A percentile compares a stretch with the other conserved stretches of the same genome.
Conservation (phyloP, 2,888 invertebrate species). For the Drosophila vallismaia region DNA sequence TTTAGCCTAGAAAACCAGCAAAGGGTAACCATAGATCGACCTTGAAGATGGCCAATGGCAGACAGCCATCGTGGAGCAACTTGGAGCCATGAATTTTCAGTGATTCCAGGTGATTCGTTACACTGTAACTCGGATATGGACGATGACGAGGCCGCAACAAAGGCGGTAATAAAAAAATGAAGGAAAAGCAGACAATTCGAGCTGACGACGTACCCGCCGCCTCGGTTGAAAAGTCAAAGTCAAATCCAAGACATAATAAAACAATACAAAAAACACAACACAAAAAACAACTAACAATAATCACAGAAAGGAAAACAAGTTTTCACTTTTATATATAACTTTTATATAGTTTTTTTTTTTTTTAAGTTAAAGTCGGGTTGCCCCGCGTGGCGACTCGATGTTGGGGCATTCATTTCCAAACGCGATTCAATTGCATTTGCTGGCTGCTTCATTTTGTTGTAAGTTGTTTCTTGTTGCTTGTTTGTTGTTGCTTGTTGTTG, state of each 20-base stretch:
- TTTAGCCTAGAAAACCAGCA: constrained; percentile 28
- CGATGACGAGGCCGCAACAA: constrained; percentile 24
- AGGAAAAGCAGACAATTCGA: constrained; percentile 54
- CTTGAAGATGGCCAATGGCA: constrained; percentile 20
- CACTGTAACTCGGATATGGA: constrained; percentile 32
- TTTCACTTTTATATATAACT: constrained; percentile 65
- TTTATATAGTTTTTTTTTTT: neutral
- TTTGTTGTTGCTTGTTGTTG: constrained; percentile 28
- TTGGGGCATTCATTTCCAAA: constrained; percentile 69
- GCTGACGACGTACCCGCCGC: constrained; percentile 15
- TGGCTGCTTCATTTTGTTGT: constrained; percentile 16
- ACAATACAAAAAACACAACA: constrained; percentile 35
- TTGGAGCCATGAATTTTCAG: constrained; percentile 19
- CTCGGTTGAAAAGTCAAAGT: constrained; percentile 78
- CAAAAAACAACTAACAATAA: constrained; percentile 51
- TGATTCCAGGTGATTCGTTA: constrained; percentile 28
- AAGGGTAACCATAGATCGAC: constrained; percentile 37
- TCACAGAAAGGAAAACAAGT: constrained; percentile 64
- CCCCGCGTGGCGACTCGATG: constrained; percentile 14
- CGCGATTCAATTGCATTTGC: constrained; percentile 69
- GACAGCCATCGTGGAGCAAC: constrained; percentile 4
- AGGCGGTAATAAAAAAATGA: constrained; percentile 15
- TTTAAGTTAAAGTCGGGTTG: constrained; percentile 57
- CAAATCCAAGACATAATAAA: constrained; percentile 68
- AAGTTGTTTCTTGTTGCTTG: constrained; percentile 1